Evolutionary conservation across 2,113 vertebrate species (phyloP).

Genomic region (Suncus etruscus): DNA sequence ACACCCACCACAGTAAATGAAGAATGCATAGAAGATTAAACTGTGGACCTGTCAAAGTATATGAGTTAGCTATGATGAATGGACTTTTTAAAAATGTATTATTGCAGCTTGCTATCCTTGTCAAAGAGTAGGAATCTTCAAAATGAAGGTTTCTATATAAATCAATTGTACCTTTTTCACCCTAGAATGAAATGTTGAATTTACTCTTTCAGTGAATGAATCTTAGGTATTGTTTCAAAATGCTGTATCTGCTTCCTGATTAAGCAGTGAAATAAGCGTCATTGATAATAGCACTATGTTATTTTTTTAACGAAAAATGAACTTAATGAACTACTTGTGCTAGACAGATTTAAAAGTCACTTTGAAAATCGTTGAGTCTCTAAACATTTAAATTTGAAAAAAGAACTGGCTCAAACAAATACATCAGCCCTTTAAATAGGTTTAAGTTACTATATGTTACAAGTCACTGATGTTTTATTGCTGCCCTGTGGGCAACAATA

Average conservation of each 20-base stretch:
- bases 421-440: slow-evolving; percentile 39
- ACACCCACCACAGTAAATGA: neutral
- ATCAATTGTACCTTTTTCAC: neutral
- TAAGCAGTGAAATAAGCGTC: neutral
- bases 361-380: slow-evolving; percentile 22
- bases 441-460: slow-evolving; percentile 41
- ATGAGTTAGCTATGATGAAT: neutral
- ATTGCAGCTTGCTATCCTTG: slow-evolving; percentile 22
- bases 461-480: slow-evolving; percentile 60
- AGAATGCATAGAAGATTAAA: slow-evolving; percentile 22
- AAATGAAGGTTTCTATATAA: neutral
- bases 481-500: neutral
- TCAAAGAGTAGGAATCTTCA: neutral
- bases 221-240: neutral
- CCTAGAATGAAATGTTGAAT: neutral
- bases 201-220: neutral
- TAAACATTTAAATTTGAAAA: slow-evolving; percentile 53
- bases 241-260: neutral
- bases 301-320: neutral
- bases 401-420: slow-evolving; percentile 65
- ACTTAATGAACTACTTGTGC: slow-evolving; percentile 9
- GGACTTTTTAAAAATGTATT: too few relatives aligned
- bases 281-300: neutral
- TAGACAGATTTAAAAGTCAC: slow-evolving; percentile 53
- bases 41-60: neutral